Evolutionary conservation across 1,140 invertebrate species (phyloP), one percentile per base, ranked within the genome.

Genomic region (Calliopsis andreniformis): DNA sequence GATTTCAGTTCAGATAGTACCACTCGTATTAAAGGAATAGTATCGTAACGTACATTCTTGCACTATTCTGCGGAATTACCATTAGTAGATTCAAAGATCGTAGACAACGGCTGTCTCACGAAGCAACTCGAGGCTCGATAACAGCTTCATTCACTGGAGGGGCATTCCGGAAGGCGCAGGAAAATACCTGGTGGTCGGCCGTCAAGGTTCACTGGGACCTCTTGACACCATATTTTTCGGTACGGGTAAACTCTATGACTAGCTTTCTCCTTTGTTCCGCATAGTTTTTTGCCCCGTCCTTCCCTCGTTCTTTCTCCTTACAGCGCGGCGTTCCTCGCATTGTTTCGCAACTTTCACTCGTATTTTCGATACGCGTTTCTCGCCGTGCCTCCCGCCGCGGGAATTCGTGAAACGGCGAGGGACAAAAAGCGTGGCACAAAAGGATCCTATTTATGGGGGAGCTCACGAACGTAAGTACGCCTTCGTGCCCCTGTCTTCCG

Each of bases 301-400:
- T 70, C 62, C 23, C 30, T 59, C 71, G 64, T 69, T 30, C 56
- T 73, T 76, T 76, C 53, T 79, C 23, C 55, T 73, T 64, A 55
- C 53, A 10, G 32, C 67, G 43, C 53, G 64, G 67, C 58, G 79
- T 85, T 82, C 76, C 62, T 83, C 30, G 84, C 84, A 87, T 90
- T 90, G 89, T 90, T 87, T 87, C 83, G 79, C 78, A 85, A 89
- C 89, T 91, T 90, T 90, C 89, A 83, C 88, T 69, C 79, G 75
- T 76, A 79, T 73, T 79, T 76, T 67, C 58, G 71, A 59, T 66
- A 59, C 39, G 61, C 61, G 61, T 67, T 83, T 75, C 82, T 61
- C 70, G 42, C 56, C 42, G 58, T 55, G 56, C 67, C 39, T 63
- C 51, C 63, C 51, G 59, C 64, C 77, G 56, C 63, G 86, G 56